Base-by-base conservation (phyloP, 2,888 invertebrate genomes). In the Eupithecia tripunctaria region DNA sequence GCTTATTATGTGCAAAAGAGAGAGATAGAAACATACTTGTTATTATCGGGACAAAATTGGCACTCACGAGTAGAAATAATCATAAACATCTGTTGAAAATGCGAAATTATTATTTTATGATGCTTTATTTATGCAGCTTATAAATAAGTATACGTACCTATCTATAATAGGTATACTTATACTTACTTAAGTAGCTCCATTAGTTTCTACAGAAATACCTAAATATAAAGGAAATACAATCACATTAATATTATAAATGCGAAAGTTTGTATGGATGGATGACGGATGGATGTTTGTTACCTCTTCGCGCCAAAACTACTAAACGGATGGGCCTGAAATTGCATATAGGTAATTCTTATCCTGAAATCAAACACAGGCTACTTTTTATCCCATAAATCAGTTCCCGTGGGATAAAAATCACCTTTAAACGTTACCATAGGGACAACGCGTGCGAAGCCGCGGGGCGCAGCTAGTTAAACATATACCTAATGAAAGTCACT, bases 11-110 rank as follows among this genome's bases (percentile, higher is more conserved):
- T 62, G 21, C 14, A 63, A n/a, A 47, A 38, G 66, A 76, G 43
- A 3, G 71, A 67, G 73, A 73, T 60, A 60, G 63, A 75, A 21
- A 38, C 27, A 47, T 43, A 65, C 70, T 38, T 69, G 68, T 71
- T 73, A 76, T 76, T 71, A 73, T 71, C 68, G 63, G 18, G 38
- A 67, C 69, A 12, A 73, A 75, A 73, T 76, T 76, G 75, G 73
- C 67, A 70, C 63, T 67, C 51, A 10, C 63, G 63, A 47, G 67
- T 63, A 51, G 63, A 74, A 69, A 64, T 41, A 38, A 73, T 67
- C 63, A 67, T 56, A 51, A 63, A 63, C 63, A 36, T 69, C 21
- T 74, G 56, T 56, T 56, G 59, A 64, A 71, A 70, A 70, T 51
- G 25, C 38, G 27, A 68, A 71, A 71, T 71, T 66, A 70, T 71